A percentile compares a stretch with the other conserved stretches of the same genome.
These are phyloP conservation scores for Motacilla alba DNA, from an alignment of 2,113 vertebrate species.

Conservation along the genomic window DNA sequence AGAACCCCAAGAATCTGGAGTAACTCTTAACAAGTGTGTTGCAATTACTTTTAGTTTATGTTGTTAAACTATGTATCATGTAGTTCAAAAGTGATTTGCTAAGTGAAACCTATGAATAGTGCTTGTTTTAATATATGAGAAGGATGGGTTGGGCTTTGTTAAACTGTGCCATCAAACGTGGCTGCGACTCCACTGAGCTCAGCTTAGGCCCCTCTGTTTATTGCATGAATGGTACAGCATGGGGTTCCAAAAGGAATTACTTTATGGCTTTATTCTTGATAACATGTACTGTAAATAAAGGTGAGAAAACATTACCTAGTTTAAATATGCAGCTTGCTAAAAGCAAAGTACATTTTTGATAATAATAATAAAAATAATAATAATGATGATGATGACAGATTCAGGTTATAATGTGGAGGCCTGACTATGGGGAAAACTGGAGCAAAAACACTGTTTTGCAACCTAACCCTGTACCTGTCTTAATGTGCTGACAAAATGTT, in stretches of 20 bases:
- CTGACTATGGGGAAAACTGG: neutral
- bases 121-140: neutral
- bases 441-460: neutral
- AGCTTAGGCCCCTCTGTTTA: neutral
- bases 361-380: neutral
- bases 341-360: neutral
- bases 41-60: conserved; percentile 42
- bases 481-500: neutral
- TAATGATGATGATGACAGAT: neutral
- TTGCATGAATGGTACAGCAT: neutral
- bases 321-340: neutral
- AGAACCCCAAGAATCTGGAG: conserved; percentile 75
- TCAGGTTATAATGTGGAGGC: neutral
- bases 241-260: neutral
- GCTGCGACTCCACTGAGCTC: neutral
- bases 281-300: neutral
- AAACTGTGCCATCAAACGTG: neutral
- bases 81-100: neutral
- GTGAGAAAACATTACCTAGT: neutral
- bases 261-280: neutral
- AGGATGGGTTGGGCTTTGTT: neutral
- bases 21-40: conserved; percentile 83
- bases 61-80: neutral
- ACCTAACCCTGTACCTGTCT: neutral
- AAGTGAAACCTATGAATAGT: neutral